Base-by-base conservation (phyloP, 2,888 invertebrate genomes). In the Aphidoletes aphidimyza region DNA sequence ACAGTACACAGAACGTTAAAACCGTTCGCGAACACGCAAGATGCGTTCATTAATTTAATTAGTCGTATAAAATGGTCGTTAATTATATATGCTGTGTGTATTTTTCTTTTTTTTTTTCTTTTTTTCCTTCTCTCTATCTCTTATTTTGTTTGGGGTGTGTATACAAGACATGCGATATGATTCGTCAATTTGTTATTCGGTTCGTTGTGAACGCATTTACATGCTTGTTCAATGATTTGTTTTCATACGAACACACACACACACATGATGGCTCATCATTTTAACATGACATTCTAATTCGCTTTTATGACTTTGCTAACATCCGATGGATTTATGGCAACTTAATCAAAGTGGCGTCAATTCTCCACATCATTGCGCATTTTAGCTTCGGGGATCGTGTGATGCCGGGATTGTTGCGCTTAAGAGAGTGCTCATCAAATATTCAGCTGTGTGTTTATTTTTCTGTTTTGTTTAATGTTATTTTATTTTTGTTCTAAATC, bases 61-160 rank as follows among this genome's bases (percentile, higher is more conserved):
- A 54, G 54, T 54, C 54, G 54, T 54, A 54, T 54, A 54, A 54
- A 54, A 54, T 54, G 22, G 54, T 54, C 54, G 54, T 54, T 54
- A 54, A 54, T 54, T 54, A 54, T 54, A 54, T 14, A 54, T 26
- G 54, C 54, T 54, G n/a, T 39, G 39, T 39, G 39, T 39, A 5
- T 8, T 39, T 39, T 39, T 39, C 11, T 39, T 39, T 11, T 39
- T 39, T 39, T 11, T 39, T 39, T 39, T 11, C 11, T 39, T 11
- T 39, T 47, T 47, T 54, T 54, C n/a, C n/a, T 39, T 39, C 11
- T 39, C 11, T 39, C 39, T 39, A 8, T 39, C 39, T 39, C 11
- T 39, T 11, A 8, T 39, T 11, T 39, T 47, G 8, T 54, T 54
- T 26, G 54, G 22, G 54, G 54, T 54, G 54, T 54, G 54, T 54